Base-by-base conservation (phyloP, 2,797 vertebrate genomes). In the Emys orbicularis region DNA sequence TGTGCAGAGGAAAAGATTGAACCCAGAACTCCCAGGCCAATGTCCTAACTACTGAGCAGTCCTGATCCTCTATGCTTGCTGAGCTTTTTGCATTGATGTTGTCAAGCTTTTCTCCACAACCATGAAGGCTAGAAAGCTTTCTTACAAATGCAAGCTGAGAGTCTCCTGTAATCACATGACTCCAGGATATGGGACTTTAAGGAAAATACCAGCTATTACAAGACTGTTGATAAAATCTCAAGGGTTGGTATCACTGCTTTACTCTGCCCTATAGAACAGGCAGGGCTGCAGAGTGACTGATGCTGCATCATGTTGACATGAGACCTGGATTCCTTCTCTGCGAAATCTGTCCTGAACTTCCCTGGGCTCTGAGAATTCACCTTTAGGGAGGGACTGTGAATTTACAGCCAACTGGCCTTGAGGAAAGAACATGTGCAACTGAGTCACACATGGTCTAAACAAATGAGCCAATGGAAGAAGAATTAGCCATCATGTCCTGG, bases 381-480 rank as follows among this genome's bases (percentile, higher is more conserved):
- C 87, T 83, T 56, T 52, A 49, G 79, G 56, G 88, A 91, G 52
- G n/a, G 88, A 90, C 86, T 44, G 80, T 53, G 83, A 16, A 72
- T 83, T 83, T 52, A 18, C 79, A 89, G 81, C 79, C 68, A 37
- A 0, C 49, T 83, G 83, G 92, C 79, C 87, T 87, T 59, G 72
- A 65, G 77, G 88, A 81, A 92, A 81, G 79, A 86, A 92, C 47
- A 61, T 72, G 57, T 47, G 44, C 61, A 91, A 86, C 27, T 81
- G 76, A 91, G 49, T 61, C 94, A 76, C 83, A 93, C 5, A 2
- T 93, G 84, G 53, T 88, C 19, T 93, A 93, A 95, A 95, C 87
- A 91, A 61, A 92, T 87, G 92, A 91, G 81, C 79, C 85, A 87
- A 80, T 12, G 23, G 72, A 76, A 29, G 81, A 95, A 89, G 88